Percentiles rank a stretch among this genome's conserved stretches.
phyloP scores from a whole-genome alignment of 2,113 vertebrate genomes.

The Apistogramma diplotaenia region DNA sequence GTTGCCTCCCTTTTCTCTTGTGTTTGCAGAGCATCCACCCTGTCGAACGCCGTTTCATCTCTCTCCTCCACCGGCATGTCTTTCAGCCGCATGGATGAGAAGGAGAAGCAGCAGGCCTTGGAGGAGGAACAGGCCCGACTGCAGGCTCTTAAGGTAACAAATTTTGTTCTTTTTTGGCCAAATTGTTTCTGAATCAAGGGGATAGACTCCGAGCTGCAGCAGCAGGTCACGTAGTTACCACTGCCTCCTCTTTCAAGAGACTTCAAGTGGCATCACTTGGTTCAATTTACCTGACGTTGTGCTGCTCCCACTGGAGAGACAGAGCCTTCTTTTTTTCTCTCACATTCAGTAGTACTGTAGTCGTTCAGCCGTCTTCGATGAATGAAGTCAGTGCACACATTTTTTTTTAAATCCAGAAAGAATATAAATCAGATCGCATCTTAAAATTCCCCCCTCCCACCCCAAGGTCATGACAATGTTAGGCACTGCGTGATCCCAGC shows the following conservation, averaged over 20 bases:
- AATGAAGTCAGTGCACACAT: background rate
- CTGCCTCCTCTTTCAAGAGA: background rate
- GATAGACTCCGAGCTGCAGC: background rate
- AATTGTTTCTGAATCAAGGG: background rate
- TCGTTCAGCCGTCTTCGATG: background rate
- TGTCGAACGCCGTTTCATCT: slow-evolving; percentile 88
- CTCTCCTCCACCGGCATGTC: slow-evolving; percentile 90
- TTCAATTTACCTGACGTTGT: background rate
- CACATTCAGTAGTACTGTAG: background rate
- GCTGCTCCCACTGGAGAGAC: background rate
- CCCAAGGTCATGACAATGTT: background rate
- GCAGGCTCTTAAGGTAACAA: slow-evolving; percentile 86
- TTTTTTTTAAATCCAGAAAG: background rate
- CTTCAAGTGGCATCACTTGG: background rate
- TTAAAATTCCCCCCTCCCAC: background rate
- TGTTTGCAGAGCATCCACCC: slow-evolving; percentile 82
- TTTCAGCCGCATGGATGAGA: slow-evolving; percentile 90
- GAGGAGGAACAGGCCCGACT: slow-evolving; percentile 90
- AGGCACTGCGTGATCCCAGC: too few species aligned
- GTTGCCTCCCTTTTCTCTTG: background rate
- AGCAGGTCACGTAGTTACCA: background rate
- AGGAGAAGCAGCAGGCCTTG: slow-evolving; percentile 87
- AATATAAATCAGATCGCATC: background rate
- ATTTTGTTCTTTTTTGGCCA: background rate
- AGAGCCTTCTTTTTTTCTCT: background rate